Base-by-base conservation (phyloP, 1,140 invertebrate species). In the Branchinecta lindahli region DNA sequence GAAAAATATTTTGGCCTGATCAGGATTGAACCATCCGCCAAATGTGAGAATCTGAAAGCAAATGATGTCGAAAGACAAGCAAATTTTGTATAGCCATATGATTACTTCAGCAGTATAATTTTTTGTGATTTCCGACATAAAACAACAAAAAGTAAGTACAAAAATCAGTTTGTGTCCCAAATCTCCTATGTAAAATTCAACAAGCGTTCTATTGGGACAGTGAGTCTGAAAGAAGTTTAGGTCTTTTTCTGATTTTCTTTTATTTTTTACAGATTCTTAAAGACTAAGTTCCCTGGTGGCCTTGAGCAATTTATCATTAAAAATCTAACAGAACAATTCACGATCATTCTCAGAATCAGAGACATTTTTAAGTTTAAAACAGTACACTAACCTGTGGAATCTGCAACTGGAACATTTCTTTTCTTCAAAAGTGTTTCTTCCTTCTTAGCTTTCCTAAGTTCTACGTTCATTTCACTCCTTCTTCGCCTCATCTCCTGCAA, bases 371-470 rank as follows among this genome's bases (percentile, higher is more conserved):
- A 61, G 33, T 33, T 33, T 61, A 61, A 20, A 61, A 61, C 18
- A 15, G 21, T 66, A 70, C 21, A 15, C 3, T n/a, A 66, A 68
- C 89, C 89, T 79, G 88, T 88, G 8, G 86, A 88, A 77, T 91
- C 88, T 75, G 84, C 83, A 72, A 86, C 83, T 71, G 90, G 90
- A 69, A 98, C 92, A 84, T 98, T 98, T 77, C 96, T 84, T 77
- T 94, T 85, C 81, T 98, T 98, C 72, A 92, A 86, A 74, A 98
- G 81, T 21, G 92, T 94, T 81, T 98, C 94, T 77, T 98, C 94
- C 73, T 94, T 85, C 84, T 97, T 98, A 77, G 93, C 94, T 84
- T 98, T 98, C 72, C 96, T 84, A 69, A 98, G 82, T 80, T 97
- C 94, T 8, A 98, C 90, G 71, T 92, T 95, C 46, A 94, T 89